Base-by-base conservation (phyloP, 2,888 invertebrate genomes). In the Tenthredo notha region DNA sequence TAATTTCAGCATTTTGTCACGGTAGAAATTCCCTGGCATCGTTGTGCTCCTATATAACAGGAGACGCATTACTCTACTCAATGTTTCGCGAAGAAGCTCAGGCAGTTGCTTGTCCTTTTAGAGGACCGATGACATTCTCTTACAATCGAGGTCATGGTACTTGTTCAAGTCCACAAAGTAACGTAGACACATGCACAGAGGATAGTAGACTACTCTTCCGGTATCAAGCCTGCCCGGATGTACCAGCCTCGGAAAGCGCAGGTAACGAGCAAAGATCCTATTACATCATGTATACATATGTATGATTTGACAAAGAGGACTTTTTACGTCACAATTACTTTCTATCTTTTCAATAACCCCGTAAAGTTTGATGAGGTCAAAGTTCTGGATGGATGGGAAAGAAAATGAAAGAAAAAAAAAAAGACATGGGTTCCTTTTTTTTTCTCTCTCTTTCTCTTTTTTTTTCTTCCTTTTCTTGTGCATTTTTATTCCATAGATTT, bases 151-250 rank as follows among this genome's bases (percentile, higher is more conserved):
- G 98, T 3, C 97, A 98, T 91, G 98, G 98, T 29, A 98, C 98
- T 92, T 98, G 98, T 94, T 96, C 96, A 88, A 96, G 96, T 90
- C 98, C 98, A 0, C 96, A 97, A 84, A 98, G 98, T 77, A 98
- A 98, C 89, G 97, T 98, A 90, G 98, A 98, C 93, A 97, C 98
- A 91, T 99, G 98, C 94, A 98, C 98, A 0, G 98, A 98, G 93
- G 97, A 98, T 91, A 98, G 98, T 88, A 95, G 97, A 88, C 95
- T 98, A 84, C 95, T 98, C 88, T 96, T 99, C 91, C 97, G 97
- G 93, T 98, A 98, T 94, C 98, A 98, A 93, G 98, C 98, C 7
- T 99, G 99, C 93, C 98, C 98, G 21, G 98, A 98, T 94, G 97
- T 98, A 7, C 96, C 96, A 88, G 98, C 97, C 82, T 97, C 98